Evolutionary conservation across 2,797 vertebrate genomes (phyloP), one percentile per base, ranked within the genome.

Genomic region (Phalanger gymnotis): DNA sequence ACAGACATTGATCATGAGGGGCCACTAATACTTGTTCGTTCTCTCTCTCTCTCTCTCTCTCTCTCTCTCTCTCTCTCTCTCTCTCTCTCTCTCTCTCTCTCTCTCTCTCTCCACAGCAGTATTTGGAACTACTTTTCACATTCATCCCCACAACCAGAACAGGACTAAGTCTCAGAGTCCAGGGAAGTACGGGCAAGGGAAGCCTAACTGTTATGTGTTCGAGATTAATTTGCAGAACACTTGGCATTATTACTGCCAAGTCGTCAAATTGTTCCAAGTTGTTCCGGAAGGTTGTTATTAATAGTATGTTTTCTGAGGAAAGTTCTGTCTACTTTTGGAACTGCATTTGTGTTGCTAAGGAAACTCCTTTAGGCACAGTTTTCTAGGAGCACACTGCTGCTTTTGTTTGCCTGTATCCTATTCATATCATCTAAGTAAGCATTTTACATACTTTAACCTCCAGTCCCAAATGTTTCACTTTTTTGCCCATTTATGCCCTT

Each of bases 281-380:
- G 98, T 98, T 98, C 99, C 98, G 98, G 99, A 99, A 99, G 99
- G 99, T 98, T 99, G 99, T 99, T 99, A 99, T 99, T 99, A 99
- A 99, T 99, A 99, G 99, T 99, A 99, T 98, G 98, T 98, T 98
- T 99, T 99, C 98, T 99, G 98, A 98, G 98, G 98, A 99, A 99
- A 99, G 98, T 99, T 99, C 99, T 99, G 98, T 99, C 99, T 99
- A 99, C 99, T 99, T 99, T 99, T 99, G 98, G 99, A 99, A 99
- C 98, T 98, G 98, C 99, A 98, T 99, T 99, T 98, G 98, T 98
- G 99, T 99, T 99, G 98, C 98, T 98, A 98, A 98, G 99, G 99
- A 98, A 98, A 99, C 99, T 98, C 98, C 98, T 98, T 99, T 98
- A 99, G 99, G 99, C 98, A 97, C 98, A 98, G 98, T 98, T 98